phyloP scores from a whole-genome alignment of 2,113 vertebrate species.

The Oreochromis aureus region DNA sequence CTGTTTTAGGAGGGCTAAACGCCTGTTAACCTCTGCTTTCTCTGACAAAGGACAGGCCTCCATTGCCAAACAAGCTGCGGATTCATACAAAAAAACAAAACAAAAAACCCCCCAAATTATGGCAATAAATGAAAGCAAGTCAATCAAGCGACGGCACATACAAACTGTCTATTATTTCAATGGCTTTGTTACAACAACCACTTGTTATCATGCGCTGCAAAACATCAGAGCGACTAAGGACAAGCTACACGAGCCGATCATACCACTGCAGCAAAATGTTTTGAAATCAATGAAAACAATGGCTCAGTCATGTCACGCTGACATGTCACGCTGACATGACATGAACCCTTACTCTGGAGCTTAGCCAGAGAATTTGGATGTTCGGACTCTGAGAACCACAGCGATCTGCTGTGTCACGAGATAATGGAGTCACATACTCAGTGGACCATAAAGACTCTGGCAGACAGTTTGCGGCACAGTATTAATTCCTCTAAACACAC shows the following conservation, averaged over 20 bases:
- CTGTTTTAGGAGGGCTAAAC: slow-evolving; percentile 12
- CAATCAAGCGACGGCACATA: not conserved
- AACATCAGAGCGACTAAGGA: not conserved
- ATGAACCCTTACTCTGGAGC: slow-evolving; percentile 17
- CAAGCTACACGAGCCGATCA: slow-evolving; percentile 4
- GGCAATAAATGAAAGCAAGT: not conserved
- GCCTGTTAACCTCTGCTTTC: slow-evolving; percentile 50
- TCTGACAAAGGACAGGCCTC: slow-evolving; percentile 12
- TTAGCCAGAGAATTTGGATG: slow-evolving; percentile 15
- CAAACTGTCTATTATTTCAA: not conserved
- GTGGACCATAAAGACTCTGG: slow-evolving; percentile 6
- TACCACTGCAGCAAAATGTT: slow-evolving; percentile 36
- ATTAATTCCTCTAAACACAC: slow-evolving; percentile 18
- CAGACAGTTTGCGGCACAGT: slow-evolving; percentile 3
- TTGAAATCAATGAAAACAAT: slow-evolving; percentile 42
- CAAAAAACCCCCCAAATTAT: not conserved
- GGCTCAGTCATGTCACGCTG: slow-evolving; percentile 34
- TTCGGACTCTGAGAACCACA: slow-evolving; percentile 16
- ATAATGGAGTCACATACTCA: slow-evolving; percentile 49
- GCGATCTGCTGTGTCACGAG: slow-evolving; percentile 23
- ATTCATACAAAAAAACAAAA: not conserved
- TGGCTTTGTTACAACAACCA: not conserved
- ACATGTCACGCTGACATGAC: slow-evolving; percentile 50
- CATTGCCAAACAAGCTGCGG: slow-evolving; percentile 3
- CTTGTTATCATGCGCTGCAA: not conserved